A percentile compares a stretch with the other conserved stretches of the same genome.
These are phyloP conservation scores for Peromyscus californicus DNA, from an alignment of 2,113 vertebrate genomes.

Conservation along the genomic window DNA sequence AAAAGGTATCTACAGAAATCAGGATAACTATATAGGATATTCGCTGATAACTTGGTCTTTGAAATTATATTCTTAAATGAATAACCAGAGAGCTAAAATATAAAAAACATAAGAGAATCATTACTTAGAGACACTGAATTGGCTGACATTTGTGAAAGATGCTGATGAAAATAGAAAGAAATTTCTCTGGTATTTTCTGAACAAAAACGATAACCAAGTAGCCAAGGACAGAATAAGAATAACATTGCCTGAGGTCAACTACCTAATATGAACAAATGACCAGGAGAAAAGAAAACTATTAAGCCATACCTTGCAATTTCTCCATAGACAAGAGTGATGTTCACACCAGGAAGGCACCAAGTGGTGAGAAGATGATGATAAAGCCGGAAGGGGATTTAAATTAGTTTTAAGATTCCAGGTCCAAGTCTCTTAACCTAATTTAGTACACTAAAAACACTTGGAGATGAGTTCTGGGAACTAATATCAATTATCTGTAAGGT, in stretches of 20 bases:
- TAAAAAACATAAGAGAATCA: neutral
- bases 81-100: neutral
- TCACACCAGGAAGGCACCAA: neutral
- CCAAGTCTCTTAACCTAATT: slow-evolving; percentile 30
- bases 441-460: slow-evolving; percentile 7
- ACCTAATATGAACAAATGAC: slow-evolving; percentile 42
- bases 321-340: slow-evolving; percentile 26
- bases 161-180: slow-evolving; percentile 32
- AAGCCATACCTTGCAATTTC: slow-evolving; percentile 2
- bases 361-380: slow-evolving; percentile 19
- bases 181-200: slow-evolving; percentile 30
- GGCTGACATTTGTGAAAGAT: slow-evolving; percentile 25
- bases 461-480: slow-evolving; percentile 31
- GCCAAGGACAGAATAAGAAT: neutral
- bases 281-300: slow-evolving; percentile 57
- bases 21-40: neutral
- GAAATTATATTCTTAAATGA: slow-evolving; percentile 8
- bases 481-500: slow-evolving; percentile 9
- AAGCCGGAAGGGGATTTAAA: slow-evolving; percentile 51
- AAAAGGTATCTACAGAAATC: slow-evolving; percentile 3
- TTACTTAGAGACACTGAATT: slow-evolving; percentile 22
- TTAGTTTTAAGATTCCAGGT: slow-evolving; percentile 50
- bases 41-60: neutral
- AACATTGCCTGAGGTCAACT: slow-evolving; percentile 20
- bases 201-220: slow-evolving; percentile 15